Base-by-base conservation (phyloP, 2,113 vertebrate genomes). In the Gulo gulo region DNA sequence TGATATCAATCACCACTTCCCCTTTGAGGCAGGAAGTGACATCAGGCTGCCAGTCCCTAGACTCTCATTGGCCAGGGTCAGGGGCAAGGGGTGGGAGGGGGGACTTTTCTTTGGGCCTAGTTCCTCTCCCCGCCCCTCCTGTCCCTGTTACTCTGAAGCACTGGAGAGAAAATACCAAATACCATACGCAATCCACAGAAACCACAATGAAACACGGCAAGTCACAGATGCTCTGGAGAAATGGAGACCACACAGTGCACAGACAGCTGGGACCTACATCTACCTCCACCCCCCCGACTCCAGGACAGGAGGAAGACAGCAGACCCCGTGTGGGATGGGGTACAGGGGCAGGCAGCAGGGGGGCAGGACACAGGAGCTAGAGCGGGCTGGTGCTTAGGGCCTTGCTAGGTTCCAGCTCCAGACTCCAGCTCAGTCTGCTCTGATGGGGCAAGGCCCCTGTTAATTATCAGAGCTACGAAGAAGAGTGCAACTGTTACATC, bases 151-250 rank as follows among this genome's bases (percentile, higher is more conserved):
- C 76, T 92, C 80, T 63, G 82, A 97, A 96, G 87, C 84, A 55
- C 39, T 47, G 82, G 84, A 95, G 93, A 97, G 85, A 97, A 97
- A 97, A 97, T 29, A 89, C 94, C 92, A 91, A 79, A 88, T 50
- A 76, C 65, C 39, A 92, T 92, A 95, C 57, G 93, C 91, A 97
- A 59, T 87, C 57, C 96, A 96, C 88, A 10, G 85, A 97, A 80
- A 97, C 95, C 96, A 97, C 95, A 74, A 92, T 59, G 94, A 97
- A 45, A 97, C 97, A 98, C 97, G 92, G 96, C 97, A 98, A 90
- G 73, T 81, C 97, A 98, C 98, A 88, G 93, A 97, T 86, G 98
- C 95, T 97, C 92, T 95, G 97, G 59, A 91, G 95, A 52, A 71
- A 96, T 91, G 92, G 94, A 91, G 91, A 79, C 61, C 96, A 97